Base-by-base conservation (phyloP, 2,888 invertebrate species). In the Coelopa pilipes region DNA sequence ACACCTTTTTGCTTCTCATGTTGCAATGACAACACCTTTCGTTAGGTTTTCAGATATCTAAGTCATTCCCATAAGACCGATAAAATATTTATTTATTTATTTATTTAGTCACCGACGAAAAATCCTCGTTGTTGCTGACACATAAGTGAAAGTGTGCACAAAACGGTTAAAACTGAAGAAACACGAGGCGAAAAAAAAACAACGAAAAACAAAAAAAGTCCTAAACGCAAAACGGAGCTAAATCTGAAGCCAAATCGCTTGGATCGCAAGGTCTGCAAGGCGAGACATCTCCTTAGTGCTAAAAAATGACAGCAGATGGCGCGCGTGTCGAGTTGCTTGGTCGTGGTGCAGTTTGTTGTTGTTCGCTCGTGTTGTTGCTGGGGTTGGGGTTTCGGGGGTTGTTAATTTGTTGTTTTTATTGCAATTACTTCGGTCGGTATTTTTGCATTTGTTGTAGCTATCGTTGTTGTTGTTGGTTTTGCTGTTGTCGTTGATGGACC, bases 221-320 rank as follows among this genome's bases (percentile, higher is more conserved):
- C 15, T 11, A 13, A 63, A 60, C 24, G 34, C 7, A 34, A 24
- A 45, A 12, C 15, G n/a, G 9, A 34, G 7, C 2, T 4, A 34
- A 34, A 34, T 34, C n/a, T n/a, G n/a, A n/a, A 19, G 17, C 9
- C 12, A 55, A 55, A 55, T 15, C n/a, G 9, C 9, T 19, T 59
- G 19, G 19, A 59, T n/a, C n/a, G 13, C 57, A 59, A 57, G n/a
- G 34, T 19, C 17, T 50, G 66, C 21, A 9, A 2, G 63, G 15
- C 3, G 17, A 19, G 24, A 21, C 66, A 66, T 66, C 50, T 66
- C 50, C 49, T 66, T 66, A 66, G 24, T 49, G 19, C 21, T 50
- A 15, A 15, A 66, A 66, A 66, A 66, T 66, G 21, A 50, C 49
- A 49, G 21, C 66, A 66, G 66, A 50, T 50, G 66, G 17, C 21